Base-by-base conservation (phyloP, 1,140 invertebrate species). In the Drosophila santomea region DNA sequence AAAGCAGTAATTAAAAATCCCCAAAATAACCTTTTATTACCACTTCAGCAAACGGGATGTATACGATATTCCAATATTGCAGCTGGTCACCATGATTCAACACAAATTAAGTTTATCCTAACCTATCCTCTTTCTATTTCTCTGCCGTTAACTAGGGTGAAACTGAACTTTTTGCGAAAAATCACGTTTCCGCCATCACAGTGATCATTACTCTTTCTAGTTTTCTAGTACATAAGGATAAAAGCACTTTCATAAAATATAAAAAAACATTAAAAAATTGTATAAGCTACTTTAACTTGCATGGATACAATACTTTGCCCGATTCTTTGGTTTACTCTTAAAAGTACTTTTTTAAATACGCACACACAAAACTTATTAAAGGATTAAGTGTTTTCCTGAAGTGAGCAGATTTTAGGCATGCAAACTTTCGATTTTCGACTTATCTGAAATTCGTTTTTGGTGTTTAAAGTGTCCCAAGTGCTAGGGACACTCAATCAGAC, bases 1-100 rank as follows among this genome's bases (percentile, higher is more conserved):
- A 57, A 52, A 66, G n/a, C 20, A 10, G 8, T 36, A 61, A 68
- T 52, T 57, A 48, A 68, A 55, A 69, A 15, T 64, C 28, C 59
- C 35, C 41, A 25, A 14, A 69, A 38, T 25, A 7, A 47, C 25
- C 36, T 23, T 36, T 52, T 38, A 68, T 52, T 66, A 63, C 15
- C 60, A 54, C 28, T 41, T 41, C 38, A 50, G 23, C n/a, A 38
- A 36, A 36, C 15, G 11, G 12, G 38, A 54, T 28, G 17, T 12
- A 35, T 44, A 4, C 3, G 23, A 25, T 44, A 23, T 44, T 6
- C 8, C 6, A 12, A 61, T 1, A 20, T 32, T 28, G 38, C 20
- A 15, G 38, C 23, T 44, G 20, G 41, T 67, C 25, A 68, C 50
- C 35, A 41, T 68, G 15, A 69, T 20, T 8, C 35, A n/a, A 50